These are phyloP conservation scores for Pachypanchax playfairii DNA, from an alignment of 2,113 vertebrate genomes.

Conservation along the genomic window DNA sequence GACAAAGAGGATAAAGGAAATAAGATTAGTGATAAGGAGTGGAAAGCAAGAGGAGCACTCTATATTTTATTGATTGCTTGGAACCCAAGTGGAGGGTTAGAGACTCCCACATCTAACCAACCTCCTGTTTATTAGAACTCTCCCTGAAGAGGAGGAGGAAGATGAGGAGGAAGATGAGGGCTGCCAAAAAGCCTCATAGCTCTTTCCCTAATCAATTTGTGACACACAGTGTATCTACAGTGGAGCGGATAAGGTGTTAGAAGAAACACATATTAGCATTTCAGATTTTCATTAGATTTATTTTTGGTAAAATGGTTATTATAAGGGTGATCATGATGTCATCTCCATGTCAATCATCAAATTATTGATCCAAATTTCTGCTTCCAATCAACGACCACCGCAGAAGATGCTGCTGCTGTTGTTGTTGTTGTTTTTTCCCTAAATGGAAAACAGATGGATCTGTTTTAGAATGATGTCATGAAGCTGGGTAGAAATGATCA, in stretches of 20 bases:
- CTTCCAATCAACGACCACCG: no score
- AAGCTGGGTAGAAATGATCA: background rate
- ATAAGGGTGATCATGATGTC: background rate
- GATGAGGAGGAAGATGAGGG: conserved; percentile 22
- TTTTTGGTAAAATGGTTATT: conserved; percentile 7
- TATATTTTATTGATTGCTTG: conserved; percentile 67
- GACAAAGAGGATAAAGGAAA: conserved; percentile 22
- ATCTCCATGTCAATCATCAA: no score
- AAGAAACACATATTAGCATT: conserved; percentile 11
- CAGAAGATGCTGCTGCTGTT: no score
- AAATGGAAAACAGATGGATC: conserved; percentile 11
- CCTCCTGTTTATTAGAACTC: conserved; percentile 69
- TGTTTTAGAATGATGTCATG: conserved; percentile 9
- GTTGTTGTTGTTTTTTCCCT: no score
- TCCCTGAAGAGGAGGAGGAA: conserved; percentile 45
- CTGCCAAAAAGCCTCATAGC: conserved; percentile 39
- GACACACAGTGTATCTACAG: conserved; percentile 24
- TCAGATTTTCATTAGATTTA: background rate
- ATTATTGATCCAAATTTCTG: conserved; percentile 15
- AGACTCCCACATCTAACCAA: conserved; percentile 57
- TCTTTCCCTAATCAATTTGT: conserved; percentile 45
- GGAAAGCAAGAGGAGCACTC: conserved; percentile 27
- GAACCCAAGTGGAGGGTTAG: conserved; percentile 55
- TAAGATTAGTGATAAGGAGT: conserved; percentile 24
- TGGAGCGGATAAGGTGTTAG: conserved; percentile 15